A percentile compares a stretch with the other conserved stretches of the same genome.
Evolutionary conservation across 2,888 invertebrate genomes (phyloP).

Genomic region (Platycheirus albimanus): DNA sequence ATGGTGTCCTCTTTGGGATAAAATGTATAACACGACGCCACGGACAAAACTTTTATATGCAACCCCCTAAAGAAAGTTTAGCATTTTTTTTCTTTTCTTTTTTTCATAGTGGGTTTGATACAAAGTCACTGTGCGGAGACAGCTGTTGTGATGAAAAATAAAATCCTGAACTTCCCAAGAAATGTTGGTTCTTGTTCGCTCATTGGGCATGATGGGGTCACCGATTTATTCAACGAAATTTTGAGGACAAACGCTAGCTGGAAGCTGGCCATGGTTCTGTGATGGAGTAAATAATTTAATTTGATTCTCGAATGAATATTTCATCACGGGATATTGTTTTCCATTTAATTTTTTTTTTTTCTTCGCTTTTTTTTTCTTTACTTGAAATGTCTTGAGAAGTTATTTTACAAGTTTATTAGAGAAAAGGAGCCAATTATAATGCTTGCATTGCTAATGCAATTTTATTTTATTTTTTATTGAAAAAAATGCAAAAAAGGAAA

Average conservation of each 20-base stretch:
- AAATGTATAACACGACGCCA: no score
- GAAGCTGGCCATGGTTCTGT: background rate
- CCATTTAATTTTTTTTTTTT: background rate
- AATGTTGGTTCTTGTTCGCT: constrained; percentile 5
- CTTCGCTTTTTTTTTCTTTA: background rate
- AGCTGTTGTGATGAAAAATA: constrained; percentile 20
- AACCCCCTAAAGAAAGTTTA: constrained; percentile 32
- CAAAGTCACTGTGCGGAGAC: constrained; percentile 5
- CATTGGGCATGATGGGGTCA: constrained; percentile 36
- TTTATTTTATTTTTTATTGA: no score
- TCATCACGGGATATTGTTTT: constrained; percentile 18
- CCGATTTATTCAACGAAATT: constrained; percentile 46
- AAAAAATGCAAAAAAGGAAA: no score
- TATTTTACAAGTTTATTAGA: background rate
- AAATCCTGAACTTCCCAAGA: constrained; percentile 23
- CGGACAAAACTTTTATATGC: constrained; percentile 35
- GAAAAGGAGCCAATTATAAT: constrained; percentile 5
- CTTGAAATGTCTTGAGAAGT: background rate
- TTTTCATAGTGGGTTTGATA: background rate
- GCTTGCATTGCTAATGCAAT: background rate
- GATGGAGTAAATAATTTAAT: constrained; percentile 42
- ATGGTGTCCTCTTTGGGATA: constrained; percentile 7
- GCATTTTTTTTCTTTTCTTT: constrained; percentile 23
- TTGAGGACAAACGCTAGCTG: constrained; percentile 9
- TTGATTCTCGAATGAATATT: constrained; percentile 46